Evolutionary conservation across 2,888 invertebrate species (phyloP), one percentile per base, ranked within the genome.

Genomic region (Calameuta filiformis): DNA sequence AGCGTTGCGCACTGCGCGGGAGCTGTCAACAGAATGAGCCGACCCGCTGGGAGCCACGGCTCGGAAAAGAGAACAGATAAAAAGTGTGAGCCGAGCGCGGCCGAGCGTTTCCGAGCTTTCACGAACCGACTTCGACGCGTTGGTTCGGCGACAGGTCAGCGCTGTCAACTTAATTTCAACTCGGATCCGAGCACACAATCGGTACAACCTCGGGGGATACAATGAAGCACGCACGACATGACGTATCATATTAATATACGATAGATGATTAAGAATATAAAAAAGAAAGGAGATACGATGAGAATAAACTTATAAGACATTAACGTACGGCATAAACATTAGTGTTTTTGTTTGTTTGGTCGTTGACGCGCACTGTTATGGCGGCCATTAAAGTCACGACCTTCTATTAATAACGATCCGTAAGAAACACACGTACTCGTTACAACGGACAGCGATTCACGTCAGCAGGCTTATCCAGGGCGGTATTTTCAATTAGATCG

Each of bases 21-120:
- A 82, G 85, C 87, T 89, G 89, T 88, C 89, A 89, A 86, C 88
- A 83, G 86, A 88, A 88, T 88, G 87, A 88, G 83, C 84, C 81
- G 78, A 76, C 75, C 77, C 76, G 77, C 69, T 35, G 79, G 77
- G 79, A 77, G 77, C 79, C 76, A 76, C 31, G 75, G 74, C 73
- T 76, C 73, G 80, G 71, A 76, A 76, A 78, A 80, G 79, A 79
- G 80, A n/a, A 40, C 76, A 81, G 80, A 80, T 75, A 77, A 68
- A 75, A 68, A 40, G 75, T 74, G 35, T 56, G 73, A 69, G 73
- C 73, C 75, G 76, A 78, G 79, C 75, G 68, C n/a, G 79, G 15
- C 35, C 78, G 78, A 56, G 35, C 40, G 73, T 75, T 69, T 33
- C 37, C 78, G 82, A 76, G 76, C 75, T 31, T 73, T 69, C 69